Conservation (phyloP, 2,113 vertebrate species). For the Spheniscus mendiculus region DNA sequence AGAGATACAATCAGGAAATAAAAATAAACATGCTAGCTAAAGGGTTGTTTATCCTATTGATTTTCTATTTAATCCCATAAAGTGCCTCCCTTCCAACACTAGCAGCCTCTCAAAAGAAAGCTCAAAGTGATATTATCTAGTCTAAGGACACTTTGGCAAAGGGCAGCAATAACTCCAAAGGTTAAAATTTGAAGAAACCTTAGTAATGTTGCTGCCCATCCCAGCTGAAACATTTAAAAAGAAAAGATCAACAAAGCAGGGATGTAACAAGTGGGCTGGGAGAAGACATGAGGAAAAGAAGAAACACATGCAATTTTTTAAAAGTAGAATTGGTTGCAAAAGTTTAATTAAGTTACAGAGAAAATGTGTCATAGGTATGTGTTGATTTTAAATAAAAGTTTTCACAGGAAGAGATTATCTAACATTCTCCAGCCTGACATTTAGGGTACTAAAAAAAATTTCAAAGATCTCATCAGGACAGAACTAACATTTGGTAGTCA, state of each 20-base stretch:
- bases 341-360: not conserved
- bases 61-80: slow-evolving; percentile 51
- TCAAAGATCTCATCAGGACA: not conserved
- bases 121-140: not conserved
- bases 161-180: not conserved
- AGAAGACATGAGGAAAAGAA: not conserved
- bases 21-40: slow-evolving; percentile 29
- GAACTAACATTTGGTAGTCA: not conserved
- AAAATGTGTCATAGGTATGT: not conserved
- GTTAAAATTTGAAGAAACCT: not conserved
- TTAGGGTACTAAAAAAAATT: not conserved
- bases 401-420: not conserved
- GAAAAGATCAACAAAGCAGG: not conserved
- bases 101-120: slow-evolving; percentile 9
- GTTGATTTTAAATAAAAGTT: not conserved
- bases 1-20: slow-evolving; percentile 34
- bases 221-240: not conserved
- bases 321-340: not conserved
- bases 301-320: not conserved
- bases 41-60: slow-evolving; percentile 32
- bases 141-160: not conserved
- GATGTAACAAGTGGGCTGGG: not conserved
- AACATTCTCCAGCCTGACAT: not conserved
- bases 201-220: not conserved
- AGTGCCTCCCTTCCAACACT: not conserved